Evolutionary conservation across 1,140 invertebrate species (phyloP).

Genomic region (Pachypsylla venusta): DNA sequence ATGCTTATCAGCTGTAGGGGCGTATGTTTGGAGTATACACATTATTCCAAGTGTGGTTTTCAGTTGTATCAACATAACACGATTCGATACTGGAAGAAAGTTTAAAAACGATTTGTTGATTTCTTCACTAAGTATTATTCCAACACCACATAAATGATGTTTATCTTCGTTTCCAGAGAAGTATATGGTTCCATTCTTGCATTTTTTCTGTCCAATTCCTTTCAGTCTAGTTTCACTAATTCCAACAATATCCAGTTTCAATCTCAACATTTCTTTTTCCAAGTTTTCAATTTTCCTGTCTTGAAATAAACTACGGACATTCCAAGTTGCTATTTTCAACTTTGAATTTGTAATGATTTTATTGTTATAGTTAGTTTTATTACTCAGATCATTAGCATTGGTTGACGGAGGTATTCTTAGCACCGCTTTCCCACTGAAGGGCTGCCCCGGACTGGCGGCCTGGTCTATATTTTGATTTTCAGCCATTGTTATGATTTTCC

Average conservation of each 20-base stretch:
- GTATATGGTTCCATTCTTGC: conserved; percentile 7
- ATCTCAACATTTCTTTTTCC: conserved; percentile 13
- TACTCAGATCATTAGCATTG: no score
- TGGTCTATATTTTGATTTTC: neutral
- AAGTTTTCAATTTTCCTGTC: neutral
- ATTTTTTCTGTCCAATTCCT: conserved; percentile 6
- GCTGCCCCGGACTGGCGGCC: conserved; percentile 1
- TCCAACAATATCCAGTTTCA: conserved; percentile 18
- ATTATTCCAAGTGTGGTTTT: conserved; percentile 18
- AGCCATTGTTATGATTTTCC: no score
- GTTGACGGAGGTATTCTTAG: conserved; percentile 8
- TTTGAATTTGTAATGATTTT: no score
- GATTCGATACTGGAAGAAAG: conserved; percentile 13
- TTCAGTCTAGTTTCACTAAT: conserved; percentile 19
- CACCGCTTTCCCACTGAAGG: conserved; percentile 4
- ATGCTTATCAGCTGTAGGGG: conserved; percentile 22
- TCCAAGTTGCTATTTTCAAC: conserved; percentile 11
- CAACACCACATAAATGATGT: conserved; percentile 18
- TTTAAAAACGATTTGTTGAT: conserved; percentile 5
- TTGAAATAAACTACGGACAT: neutral
- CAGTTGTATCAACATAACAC: conserved; percentile 18
- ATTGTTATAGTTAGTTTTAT: no score
- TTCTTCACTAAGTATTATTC: conserved; percentile 14
- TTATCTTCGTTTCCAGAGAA: conserved; percentile 2
- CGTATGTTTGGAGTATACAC: conserved; percentile 29